A percentile compares a stretch with the other conserved stretches of the same genome.
Conservation (phyloP, 2,888 invertebrate species). For the Dryomyza anilis region DNA sequence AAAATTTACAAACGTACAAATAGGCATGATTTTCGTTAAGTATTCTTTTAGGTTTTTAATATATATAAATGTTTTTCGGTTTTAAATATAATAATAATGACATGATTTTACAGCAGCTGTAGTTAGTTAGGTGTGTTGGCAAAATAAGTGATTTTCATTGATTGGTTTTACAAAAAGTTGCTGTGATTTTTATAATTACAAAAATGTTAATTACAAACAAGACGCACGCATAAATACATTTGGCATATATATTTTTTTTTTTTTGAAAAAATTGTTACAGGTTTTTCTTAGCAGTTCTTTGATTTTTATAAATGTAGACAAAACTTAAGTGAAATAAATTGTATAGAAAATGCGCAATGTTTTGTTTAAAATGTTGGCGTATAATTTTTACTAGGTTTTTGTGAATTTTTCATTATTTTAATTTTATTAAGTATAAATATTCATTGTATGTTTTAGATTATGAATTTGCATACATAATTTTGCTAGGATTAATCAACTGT, state of each 20-base stretch:
- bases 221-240: conserved; percentile 14
- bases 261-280: too few species aligned
- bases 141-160: neutral
- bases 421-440: neutral
- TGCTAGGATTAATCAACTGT: conserved; percentile 7
- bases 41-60: neutral
- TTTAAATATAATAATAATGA: neutral
- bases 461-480: conserved; percentile 15
- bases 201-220: neutral
- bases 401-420: neutral
- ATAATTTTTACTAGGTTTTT: neutral
- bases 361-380: neutral
- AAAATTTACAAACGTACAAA: neutral
- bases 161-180: neutral
- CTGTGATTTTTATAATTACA: neutral
- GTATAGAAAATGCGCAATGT: neutral
- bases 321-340: neutral
- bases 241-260: neutral
- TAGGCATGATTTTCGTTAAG: too few species aligned
- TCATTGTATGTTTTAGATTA: neutral
- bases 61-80: neutral
- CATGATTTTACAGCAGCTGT: neutral
- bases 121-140: neutral
- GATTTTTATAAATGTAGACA: neutral
- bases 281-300: too few species aligned